A percentile compares a stretch with the other conserved stretches of the same genome.
These are phyloP conservation scores for Hyperoplus lanceolatus DNA, from an alignment of 2,797 vertebrate species.

Conservation along the genomic window DNA sequence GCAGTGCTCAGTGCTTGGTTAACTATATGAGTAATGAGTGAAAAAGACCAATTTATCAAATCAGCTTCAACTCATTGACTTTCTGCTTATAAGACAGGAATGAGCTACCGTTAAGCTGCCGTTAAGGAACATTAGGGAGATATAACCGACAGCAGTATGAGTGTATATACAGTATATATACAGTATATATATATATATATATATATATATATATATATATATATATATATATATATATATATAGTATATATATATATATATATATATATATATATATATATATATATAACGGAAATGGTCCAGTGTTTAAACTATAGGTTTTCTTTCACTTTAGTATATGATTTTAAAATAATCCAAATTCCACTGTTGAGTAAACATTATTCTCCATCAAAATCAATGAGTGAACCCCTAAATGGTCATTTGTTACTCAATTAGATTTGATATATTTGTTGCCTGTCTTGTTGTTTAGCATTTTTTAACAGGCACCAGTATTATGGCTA, in stretches of 20 bases:
- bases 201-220: too few species aligned
- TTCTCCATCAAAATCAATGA: neutral
- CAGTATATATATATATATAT: neutral
- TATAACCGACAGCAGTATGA: slow-evolving; percentile 5
- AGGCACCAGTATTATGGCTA: too few species aligned
- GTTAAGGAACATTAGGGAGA: slow-evolving; percentile 17
- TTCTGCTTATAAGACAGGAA: slow-evolving; percentile 26
- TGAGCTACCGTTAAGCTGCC: slow-evolving; percentile 7
- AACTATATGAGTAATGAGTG: slow-evolving; percentile 39
- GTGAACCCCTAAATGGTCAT: neutral
- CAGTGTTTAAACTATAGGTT: neutral
- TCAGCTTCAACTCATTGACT: slow-evolving; percentile 50
- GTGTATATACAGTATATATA: neutral
- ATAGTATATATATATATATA: too few species aligned
- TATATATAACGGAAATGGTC: neutral
- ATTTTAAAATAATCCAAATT: neutral
- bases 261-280: too few species aligned
- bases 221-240: too few species aligned
- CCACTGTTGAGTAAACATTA: neutral
- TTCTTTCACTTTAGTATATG: neutral
- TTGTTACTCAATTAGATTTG: too few species aligned
- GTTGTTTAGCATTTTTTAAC: too few species aligned
- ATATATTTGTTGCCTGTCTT: neutral
- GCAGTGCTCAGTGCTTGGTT: slow-evolving; percentile 36
- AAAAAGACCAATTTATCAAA: slow-evolving; percentile 46